Percentiles rank a stretch among this genome's conserved stretches.
Evolutionary conservation across 1,140 invertebrate genomes (phyloP).

Genomic region (Aplysia californica): DNA sequence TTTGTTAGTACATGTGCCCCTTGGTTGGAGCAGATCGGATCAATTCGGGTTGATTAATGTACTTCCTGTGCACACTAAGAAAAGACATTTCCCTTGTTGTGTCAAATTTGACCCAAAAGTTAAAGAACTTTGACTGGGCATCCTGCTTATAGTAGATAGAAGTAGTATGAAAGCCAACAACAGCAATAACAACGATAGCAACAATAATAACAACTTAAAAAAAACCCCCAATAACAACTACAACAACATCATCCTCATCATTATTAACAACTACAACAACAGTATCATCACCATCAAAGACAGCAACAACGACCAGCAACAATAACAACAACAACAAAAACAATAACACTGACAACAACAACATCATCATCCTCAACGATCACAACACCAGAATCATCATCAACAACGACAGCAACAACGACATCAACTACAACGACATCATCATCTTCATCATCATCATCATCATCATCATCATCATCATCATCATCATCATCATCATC

Average conservation of each 20-base stretch:
- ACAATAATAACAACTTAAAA: background rate
- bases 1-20: no score
- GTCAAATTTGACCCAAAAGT: no score
- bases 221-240: background rate
- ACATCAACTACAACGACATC: background rate
- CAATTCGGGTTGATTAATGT: background rate
- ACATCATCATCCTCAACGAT: background rate
- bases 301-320: background rate
- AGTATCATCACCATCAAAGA: background rate
- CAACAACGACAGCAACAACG: background rate
- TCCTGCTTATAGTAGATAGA: background rate
- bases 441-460: background rate
- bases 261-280: background rate
- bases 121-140: background rate
- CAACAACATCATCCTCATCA: no score
- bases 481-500: conserved; percentile 4
- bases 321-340: no score
- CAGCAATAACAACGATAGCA: background rate
- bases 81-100: background rate
- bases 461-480: background rate
- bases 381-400: no score
- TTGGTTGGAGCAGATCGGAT: no score
- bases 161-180: background rate
- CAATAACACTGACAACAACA: no score
- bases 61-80: background rate